Conservation (phyloP, 2,113 vertebrate species). For the Lasiurus borealis region DNA sequence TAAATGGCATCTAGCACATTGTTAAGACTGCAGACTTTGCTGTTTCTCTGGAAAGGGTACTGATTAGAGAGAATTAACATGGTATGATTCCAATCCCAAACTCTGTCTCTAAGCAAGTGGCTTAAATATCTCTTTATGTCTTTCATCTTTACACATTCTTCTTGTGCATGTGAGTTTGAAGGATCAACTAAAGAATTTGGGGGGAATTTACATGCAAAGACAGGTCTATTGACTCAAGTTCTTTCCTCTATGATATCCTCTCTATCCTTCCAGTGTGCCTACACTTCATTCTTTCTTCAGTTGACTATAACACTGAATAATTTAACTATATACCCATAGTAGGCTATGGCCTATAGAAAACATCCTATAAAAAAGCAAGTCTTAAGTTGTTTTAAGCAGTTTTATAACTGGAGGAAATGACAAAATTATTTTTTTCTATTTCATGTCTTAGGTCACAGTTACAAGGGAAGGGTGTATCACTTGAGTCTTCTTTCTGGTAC, state of each 20-base stretch:
- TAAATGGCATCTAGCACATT: background rate
- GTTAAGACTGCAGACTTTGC: background rate
- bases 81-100: background rate
- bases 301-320: background rate
- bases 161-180: background rate
- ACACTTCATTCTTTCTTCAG: background rate
- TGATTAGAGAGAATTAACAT: background rate
- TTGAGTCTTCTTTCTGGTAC: background rate
- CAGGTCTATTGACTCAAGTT: background rate
- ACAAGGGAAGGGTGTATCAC: background rate
- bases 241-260: background rate
- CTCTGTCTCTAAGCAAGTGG: background rate
- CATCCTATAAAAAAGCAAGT: background rate
- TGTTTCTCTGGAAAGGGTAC: background rate
- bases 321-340: too few species aligned
- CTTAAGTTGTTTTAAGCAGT: background rate
- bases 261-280: background rate
- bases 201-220: background rate
- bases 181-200: background rate
- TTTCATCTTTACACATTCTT: background rate
- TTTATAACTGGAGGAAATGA: background rate
- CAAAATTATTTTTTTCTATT: background rate
- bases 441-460: background rate
- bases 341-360: background rate
- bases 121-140: background rate